Percentiles rank a stretch among this genome's conserved stretches.
These are phyloP conservation scores for Pseudomugil gertrudae DNA, from an alignment of 2,797 vertebrate species.

Conservation along the genomic window DNA sequence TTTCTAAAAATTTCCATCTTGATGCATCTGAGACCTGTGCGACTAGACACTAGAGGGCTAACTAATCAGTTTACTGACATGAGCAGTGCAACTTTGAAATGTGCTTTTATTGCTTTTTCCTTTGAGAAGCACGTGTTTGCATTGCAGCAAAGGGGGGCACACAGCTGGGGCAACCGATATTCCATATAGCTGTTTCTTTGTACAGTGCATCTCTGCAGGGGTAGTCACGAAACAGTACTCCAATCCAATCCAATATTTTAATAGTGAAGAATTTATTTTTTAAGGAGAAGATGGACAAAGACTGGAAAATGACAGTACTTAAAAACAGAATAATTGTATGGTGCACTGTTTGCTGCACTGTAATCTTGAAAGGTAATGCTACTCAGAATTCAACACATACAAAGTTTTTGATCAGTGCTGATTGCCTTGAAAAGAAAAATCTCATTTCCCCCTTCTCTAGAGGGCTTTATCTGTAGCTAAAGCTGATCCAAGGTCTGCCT, in stretches of 20 bases:
- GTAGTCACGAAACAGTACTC: slow-evolving; percentile 47
- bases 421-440: slow-evolving; percentile 1
- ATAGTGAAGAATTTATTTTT: neutral
- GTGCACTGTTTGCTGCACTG: slow-evolving; percentile 18
- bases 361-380: slow-evolving; percentile 24
- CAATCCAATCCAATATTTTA: slow-evolving; percentile 28
- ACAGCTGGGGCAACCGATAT: slow-evolving; percentile 45
- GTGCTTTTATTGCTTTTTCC: slow-evolving; percentile 31
- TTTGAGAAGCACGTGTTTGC: slow-evolving; percentile 51
- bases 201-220: slow-evolving; percentile 60
- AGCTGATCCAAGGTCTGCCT: slow-evolving; percentile 30
- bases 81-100: slow-evolving; percentile 32
- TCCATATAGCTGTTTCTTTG: slow-evolving; percentile 49
- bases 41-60: slow-evolving; percentile 30
- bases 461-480: slow-evolving; percentile 28
- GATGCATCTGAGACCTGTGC: slow-evolving; percentile 40
- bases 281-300: neutral
- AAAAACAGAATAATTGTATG: neutral
- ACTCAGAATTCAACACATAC: slow-evolving; percentile 16
- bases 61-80: slow-evolving; percentile 36
- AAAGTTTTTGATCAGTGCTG: slow-evolving; percentile 11
- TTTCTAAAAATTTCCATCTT: slow-evolving; percentile 48
- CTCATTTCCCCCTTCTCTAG: neutral
- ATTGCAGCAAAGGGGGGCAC: slow-evolving; percentile 45
- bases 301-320: neutral